A percentile compares a stretch with the other conserved stretches of the same genome.
Conservation (phyloP, 2,888 invertebrate genomes). For the Chironomus tentans region DNA sequence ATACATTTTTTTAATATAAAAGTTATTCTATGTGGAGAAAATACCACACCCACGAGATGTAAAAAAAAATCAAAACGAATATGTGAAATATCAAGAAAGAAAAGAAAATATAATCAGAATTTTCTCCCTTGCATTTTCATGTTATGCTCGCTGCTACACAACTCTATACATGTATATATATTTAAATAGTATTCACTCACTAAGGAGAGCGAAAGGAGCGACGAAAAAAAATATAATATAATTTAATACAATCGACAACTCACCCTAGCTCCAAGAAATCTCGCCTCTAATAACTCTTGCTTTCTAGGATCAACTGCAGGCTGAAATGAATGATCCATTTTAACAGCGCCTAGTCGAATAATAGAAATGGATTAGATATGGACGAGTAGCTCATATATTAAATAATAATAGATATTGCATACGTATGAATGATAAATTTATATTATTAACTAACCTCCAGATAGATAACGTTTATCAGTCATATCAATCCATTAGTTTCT, state of each 20-base stretch:
- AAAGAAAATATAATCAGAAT: too few species aligned
- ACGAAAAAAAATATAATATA: neutral
- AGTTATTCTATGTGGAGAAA: neutral
- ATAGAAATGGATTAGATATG: neutral
- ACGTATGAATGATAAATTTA: too few species aligned
- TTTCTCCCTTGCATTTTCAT: too few species aligned
- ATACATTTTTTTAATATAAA: neutral
- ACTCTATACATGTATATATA: neutral
- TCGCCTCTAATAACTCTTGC: conserved; percentile 96
- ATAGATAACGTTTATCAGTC: conserved; percentile 16
- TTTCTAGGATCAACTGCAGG: conserved; percentile 96
- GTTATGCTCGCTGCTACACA: neutral
- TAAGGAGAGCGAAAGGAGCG: neutral
- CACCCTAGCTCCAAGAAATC: conserved; percentile 93
- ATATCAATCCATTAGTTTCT: conserved; percentile 6
- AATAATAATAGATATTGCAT: neutral
- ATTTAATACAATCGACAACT: conserved; percentile 45
- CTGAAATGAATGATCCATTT: conserved; percentile 89
- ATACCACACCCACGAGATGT: neutral
- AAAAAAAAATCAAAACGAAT: neutral
- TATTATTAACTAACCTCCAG: conserved; percentile 8
- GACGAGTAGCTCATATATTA: neutral
- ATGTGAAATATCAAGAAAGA: too few species aligned
- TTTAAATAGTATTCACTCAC: neutral
- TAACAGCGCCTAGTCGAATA: conserved; percentile 63